Base-by-base conservation (phyloP, 2,888 invertebrate genomes). In the Cryptophagus acutangulus region DNA sequence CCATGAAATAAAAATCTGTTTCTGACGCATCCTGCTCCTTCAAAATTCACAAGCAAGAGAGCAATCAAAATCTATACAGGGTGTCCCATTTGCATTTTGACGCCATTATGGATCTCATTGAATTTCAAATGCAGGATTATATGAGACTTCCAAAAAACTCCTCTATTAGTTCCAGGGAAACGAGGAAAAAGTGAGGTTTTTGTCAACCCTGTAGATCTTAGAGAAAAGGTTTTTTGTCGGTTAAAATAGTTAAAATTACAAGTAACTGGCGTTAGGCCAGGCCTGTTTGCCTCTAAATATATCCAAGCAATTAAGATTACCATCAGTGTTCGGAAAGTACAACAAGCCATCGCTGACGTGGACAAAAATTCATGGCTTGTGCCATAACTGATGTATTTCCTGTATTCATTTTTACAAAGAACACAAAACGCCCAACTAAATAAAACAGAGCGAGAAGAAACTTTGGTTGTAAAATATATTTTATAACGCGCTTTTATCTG, bases 391-490 rank as follows among this genome's bases (percentile, higher is more conserved):
- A 31, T 31, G 31, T 15, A 6, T 31, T 31, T 31, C 8, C 31
- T 15, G 31, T 31, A 31, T 31, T n/a, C 31, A n/a, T 15, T 4
- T 6, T 12, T 15, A 15, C 12, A 14, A 14, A 13, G n/a, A 31
- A 14, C 12, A 14, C 13, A 31, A 14, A n/a, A n/a, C n/a, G n/a
- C 12, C 12, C n/a, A 31, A 31, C n/a, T n/a, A 31, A 31, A 31
- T 3, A 2, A 14, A n/a, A 15, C 31, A 31, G n/a, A 12, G 31
- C 13, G 4, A 31, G 12, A 12, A 6, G 3, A 12, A 36, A 36
- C 28, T 36, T 24, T 3, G 13, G 36, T 14, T 24, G 24, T 36
- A 36, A 36, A 36, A 36, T 20, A 36, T 36, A n/a, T 36, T 31
- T 36, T 20, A 20, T n/a, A 20, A 20, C 24, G 24, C 24, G 6